A percentile compares a stretch with the other conserved stretches of the same genome.
Conservation (phyloP, 2,113 vertebrate species). For the Oreocharis arfaki region DNA sequence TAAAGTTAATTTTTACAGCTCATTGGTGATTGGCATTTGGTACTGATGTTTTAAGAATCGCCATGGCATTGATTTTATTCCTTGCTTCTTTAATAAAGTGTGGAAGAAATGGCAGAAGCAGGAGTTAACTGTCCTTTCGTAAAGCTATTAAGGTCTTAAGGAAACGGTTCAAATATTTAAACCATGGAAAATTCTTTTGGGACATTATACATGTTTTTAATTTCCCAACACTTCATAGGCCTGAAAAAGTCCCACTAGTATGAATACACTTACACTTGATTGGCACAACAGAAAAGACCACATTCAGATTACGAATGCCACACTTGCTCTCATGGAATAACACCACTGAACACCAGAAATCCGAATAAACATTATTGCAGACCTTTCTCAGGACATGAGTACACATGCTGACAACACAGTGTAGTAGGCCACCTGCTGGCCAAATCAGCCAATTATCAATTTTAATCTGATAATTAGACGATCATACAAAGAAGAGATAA, state of each 20-base stretch:
- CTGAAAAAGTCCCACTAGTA: neutral
- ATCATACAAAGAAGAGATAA: neutral
- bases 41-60: conserved; percentile 24
- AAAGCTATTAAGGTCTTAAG: conserved; percentile 22
- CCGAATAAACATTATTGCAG: neutral
- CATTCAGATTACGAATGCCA: neutral
- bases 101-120: conserved; percentile 16
- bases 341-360: neutral
- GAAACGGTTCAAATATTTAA: neutral
- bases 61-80: conserved; percentile 43
- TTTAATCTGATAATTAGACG: neutral
- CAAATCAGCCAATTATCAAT: conserved; percentile 56
- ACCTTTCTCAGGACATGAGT: neutral
- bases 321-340: neutral
- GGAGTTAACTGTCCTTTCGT: conserved; percentile 11
- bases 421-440: conserved; percentile 75
- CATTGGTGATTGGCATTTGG: conserved; percentile 51
- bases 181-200: neutral
- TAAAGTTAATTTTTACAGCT: conserved; percentile 52
- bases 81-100: conserved; percentile 28
- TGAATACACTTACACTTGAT: neutral
- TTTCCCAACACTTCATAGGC: conserved; percentile 3
- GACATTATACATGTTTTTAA: neutral
- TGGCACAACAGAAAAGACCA: neutral
- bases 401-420: conserved; percentile 45